These are phyloP conservation scores for Misgurnus mizolepis DNA, from an alignment of 2,113 vertebrate species.

Conservation along the genomic window DNA sequence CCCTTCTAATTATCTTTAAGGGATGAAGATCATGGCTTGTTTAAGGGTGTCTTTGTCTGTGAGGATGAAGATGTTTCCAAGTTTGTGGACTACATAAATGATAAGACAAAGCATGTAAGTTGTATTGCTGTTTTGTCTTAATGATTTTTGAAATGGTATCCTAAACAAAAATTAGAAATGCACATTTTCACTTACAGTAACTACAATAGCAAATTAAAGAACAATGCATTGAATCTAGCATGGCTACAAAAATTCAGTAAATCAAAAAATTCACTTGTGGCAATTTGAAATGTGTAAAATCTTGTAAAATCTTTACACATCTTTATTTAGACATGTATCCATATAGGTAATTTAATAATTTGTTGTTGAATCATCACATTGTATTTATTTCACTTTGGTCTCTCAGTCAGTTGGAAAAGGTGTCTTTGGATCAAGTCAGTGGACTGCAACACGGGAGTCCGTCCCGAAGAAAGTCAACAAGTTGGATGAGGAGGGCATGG, in stretches of 20 bases:
- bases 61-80: not conserved
- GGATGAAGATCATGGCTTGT: not conserved
- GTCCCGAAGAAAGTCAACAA: not conserved
- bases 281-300: too few relatives aligned
- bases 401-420: not conserved
- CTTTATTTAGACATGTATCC: too few relatives aligned
- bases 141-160: too few relatives aligned
- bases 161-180: too few relatives aligned
- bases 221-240: too few relatives aligned
- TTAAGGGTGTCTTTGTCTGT: slow-evolving; percentile 4
- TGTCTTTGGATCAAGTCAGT: not conserved
- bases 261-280: too few relatives aligned
- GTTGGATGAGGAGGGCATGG: slow-evolving; percentile 30
- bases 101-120: not conserved
- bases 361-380: too few relatives aligned
- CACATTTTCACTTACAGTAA: too few relatives aligned
- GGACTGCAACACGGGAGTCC: slow-evolving; percentile 6
- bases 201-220: too few relatives aligned
- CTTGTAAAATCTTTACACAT: too few relatives aligned
- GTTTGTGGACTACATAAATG: not conserved
- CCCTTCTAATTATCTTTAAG: not conserved
- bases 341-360: too few relatives aligned
- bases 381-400: not conserved
- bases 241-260: too few relatives aligned
- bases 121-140: not conserved